These are phyloP conservation scores for Megalopta genalis DNA, from an alignment of 1,140 invertebrate species.

Conservation along the genomic window DNA sequence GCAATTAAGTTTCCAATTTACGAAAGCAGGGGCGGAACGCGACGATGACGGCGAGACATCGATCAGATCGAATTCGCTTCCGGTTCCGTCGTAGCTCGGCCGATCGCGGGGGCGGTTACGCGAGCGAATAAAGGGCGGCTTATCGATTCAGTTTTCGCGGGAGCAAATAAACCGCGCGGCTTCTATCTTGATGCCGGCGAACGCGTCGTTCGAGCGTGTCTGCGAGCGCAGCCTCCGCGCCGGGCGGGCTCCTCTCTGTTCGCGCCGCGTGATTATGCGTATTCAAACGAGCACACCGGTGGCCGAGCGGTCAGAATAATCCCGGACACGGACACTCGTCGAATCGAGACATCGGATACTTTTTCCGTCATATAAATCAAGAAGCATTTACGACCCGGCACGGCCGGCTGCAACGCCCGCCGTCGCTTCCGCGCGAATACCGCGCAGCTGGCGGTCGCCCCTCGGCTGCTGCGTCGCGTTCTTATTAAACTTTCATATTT, in stretches of 20 bases:
- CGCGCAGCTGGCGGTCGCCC: too few relatives aligned
- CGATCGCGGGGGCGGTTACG: too few relatives aligned
- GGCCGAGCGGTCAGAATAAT: conserved; percentile 3
- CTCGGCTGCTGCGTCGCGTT: conserved; percentile 14
- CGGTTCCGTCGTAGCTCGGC: background rate
- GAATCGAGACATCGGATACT: conserved; percentile 13
- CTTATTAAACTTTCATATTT: conserved; percentile 56
- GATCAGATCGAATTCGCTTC: background rate
- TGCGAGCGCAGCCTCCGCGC: background rate
- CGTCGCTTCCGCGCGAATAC: background rate
- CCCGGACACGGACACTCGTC: background rate
- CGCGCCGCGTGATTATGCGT: conserved; percentile 8
- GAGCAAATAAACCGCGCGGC: background rate
- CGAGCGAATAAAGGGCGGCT: too few relatives aligned
- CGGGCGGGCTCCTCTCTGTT: background rate
- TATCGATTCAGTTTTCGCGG: background rate
- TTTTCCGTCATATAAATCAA: conserved; percentile 38
- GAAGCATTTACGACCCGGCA: conserved; percentile 31
- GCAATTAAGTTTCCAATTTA: too few relatives aligned
- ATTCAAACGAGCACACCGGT: conserved; percentile 7
- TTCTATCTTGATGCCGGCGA: background rate
- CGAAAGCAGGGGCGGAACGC: too few relatives aligned
- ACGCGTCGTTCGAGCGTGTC: background rate
- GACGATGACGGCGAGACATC: background rate
- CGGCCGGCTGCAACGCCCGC: background rate